phyloP scores from a whole-genome alignment of 2,113 vertebrate genomes.

The Microtus ochrogaster region DNA sequence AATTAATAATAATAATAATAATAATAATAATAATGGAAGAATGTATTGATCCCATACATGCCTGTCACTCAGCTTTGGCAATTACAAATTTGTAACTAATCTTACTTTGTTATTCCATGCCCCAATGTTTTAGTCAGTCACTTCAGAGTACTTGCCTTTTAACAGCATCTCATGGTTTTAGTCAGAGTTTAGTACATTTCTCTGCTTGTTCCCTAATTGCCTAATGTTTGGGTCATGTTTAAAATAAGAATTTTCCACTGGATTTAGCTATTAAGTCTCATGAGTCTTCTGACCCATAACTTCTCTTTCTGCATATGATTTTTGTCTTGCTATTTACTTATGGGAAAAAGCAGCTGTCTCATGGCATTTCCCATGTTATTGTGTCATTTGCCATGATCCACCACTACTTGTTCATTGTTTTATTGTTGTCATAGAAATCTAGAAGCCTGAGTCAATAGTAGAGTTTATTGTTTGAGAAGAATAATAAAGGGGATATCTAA shows the following conservation, averaged over 20 bases:
- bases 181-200: background rate
- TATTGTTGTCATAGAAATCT: constrained; percentile 14
- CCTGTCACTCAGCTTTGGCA: background rate
- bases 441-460: background rate
- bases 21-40: background rate
- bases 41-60: background rate
- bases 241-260: background rate
- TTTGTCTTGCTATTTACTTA: background rate
- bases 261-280: background rate
- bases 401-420: background rate
- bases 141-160: background rate
- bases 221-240: constrained; percentile 37
- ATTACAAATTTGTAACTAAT: background rate
- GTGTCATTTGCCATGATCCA: background rate
- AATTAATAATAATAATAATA: background rate
- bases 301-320: background rate
- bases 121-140: constrained; percentile 13
- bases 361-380: background rate
- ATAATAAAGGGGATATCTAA: background rate
- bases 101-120: background rate
- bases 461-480: background rate
- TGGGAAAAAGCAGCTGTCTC: background rate
- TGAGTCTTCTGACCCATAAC: background rate
- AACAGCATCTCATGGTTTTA: background rate
- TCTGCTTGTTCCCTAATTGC: background rate